Conservation (phyloP, 2,888 invertebrate species). For the Synanthedon andrenaeformis region DNA sequence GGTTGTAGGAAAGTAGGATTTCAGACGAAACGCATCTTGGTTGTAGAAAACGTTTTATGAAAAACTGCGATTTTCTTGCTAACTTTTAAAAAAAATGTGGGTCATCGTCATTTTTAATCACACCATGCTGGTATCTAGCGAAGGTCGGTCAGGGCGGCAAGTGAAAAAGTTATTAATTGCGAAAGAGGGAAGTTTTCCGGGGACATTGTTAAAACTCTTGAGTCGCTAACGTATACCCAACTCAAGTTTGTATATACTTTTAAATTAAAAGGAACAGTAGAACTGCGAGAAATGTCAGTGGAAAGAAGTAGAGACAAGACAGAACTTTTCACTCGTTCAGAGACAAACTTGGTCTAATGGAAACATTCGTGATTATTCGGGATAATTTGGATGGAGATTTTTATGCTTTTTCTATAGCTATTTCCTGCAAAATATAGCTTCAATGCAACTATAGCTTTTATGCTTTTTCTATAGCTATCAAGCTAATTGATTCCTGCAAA, state of each 20-base stretch:
- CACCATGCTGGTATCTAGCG: background rate
- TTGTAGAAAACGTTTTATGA: too few relatives aligned
- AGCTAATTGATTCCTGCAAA: too few relatives aligned
- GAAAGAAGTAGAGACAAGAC: background rate
- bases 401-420: background rate
- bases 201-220: slow-evolving; percentile 1
- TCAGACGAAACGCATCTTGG: too few relatives aligned
- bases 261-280: slow-evolving; percentile 2
- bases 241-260: slow-evolving; percentile 3
- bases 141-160: background rate
- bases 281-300: background rate
- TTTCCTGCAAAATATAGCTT: too few relatives aligned
- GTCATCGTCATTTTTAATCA: background rate
- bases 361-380: too few relatives aligned
- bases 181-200: background rate
- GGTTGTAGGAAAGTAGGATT: too few relatives aligned
- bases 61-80: too few relatives aligned
- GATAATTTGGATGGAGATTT: background rate
- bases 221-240: background rate
- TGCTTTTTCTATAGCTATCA: too few relatives aligned
- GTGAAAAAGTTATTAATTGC: slow-evolving; percentile 2
- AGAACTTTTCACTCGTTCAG: background rate
- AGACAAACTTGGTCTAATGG: too few relatives aligned
- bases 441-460: too few relatives aligned
- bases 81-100: too few relatives aligned